Conservation (phyloP, 2,797 vertebrate genomes). For the Hydrocynus forskahlii region DNA sequence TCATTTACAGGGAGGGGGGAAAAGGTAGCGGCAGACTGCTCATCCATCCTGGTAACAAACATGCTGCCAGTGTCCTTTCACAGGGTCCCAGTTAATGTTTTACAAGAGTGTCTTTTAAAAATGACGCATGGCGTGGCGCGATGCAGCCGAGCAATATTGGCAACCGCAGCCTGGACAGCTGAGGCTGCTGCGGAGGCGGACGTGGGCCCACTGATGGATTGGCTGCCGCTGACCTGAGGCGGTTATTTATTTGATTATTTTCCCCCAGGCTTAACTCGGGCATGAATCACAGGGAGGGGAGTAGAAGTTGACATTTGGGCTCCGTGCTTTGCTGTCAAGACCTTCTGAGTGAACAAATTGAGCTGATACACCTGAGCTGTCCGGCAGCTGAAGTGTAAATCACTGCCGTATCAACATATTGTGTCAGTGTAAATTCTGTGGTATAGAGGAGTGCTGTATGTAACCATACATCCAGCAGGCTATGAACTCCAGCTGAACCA, state of each 20-base stretch:
- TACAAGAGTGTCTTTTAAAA: slow-evolving; percentile 75
- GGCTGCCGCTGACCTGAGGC: slow-evolving; percentile 45
- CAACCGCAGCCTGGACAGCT: slow-evolving; percentile 7
- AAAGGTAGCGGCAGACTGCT: slow-evolving; percentile 13
- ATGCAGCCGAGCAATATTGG: slow-evolving; percentile 63
- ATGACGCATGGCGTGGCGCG: slow-evolving; percentile 70
- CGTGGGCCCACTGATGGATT: slow-evolving; percentile 49
- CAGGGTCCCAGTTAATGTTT: slow-evolving; percentile 66
- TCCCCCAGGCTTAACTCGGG: slow-evolving; percentile 32
- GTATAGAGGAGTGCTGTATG: neutral
- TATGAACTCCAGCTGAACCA: neutral
- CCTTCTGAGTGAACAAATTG: neutral
- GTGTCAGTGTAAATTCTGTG: neutral
- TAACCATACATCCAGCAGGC: too few species aligned
- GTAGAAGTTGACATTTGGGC: neutral
- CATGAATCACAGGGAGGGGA: slow-evolving; percentile 47
- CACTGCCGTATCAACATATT: neutral
- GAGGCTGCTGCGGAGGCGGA: slow-evolving; percentile 33
- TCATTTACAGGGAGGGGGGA: slow-evolving; percentile 17
- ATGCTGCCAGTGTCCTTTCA: slow-evolving; percentile 65
- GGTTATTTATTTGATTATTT: slow-evolving; percentile 70
- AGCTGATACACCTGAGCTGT: slow-evolving; percentile 2
- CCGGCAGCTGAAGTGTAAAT: neutral
- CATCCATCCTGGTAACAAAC: slow-evolving; percentile 78
- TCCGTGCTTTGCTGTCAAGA: neutral